phyloP scores from a whole-genome alignment of 2,888 invertebrate genomes.

The Lithophane socia region DNA sequence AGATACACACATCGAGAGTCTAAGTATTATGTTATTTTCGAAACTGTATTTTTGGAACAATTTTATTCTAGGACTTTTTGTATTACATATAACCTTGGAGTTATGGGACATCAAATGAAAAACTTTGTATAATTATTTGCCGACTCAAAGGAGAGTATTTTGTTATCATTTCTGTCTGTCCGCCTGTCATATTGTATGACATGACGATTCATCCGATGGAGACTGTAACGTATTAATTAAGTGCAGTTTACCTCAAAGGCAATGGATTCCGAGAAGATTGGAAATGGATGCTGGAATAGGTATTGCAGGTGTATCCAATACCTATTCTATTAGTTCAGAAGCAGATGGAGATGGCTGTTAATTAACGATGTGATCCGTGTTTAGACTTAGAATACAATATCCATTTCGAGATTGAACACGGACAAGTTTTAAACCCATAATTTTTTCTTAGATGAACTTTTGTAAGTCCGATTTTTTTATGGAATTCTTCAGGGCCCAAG shows the following conservation, averaged over 20 bases:
- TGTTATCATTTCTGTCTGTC: background rate
- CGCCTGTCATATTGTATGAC: constrained; percentile 8
- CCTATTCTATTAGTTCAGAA: constrained; percentile 21
- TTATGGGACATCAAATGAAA: too few species aligned
- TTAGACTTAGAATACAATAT: constrained; percentile 10
- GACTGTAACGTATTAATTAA: constrained; percentile 50
- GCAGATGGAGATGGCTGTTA: constrained; percentile 22
- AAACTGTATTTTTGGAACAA: too few species aligned
- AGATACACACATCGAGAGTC: too few species aligned
- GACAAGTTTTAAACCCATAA: too few species aligned
- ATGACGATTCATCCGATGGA: constrained; percentile 21
- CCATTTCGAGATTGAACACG: background rate
- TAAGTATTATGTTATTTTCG: too few species aligned
- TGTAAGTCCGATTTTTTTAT: background rate
- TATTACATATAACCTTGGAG: too few species aligned
- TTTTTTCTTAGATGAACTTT: background rate
- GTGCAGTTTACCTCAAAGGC: constrained; percentile 50
- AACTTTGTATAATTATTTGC: too few species aligned
- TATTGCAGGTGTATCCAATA: constrained; percentile 34
- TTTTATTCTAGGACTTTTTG: too few species aligned
- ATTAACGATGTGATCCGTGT: constrained; percentile 30
- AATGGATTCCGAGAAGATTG: constrained; percentile 46
- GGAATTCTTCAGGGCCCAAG: background rate
- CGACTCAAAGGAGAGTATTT: background rate
- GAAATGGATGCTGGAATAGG: constrained; percentile 26